Conservation (phyloP, 2,888 invertebrate species). For the Polydrusus tereticollis region DNA sequence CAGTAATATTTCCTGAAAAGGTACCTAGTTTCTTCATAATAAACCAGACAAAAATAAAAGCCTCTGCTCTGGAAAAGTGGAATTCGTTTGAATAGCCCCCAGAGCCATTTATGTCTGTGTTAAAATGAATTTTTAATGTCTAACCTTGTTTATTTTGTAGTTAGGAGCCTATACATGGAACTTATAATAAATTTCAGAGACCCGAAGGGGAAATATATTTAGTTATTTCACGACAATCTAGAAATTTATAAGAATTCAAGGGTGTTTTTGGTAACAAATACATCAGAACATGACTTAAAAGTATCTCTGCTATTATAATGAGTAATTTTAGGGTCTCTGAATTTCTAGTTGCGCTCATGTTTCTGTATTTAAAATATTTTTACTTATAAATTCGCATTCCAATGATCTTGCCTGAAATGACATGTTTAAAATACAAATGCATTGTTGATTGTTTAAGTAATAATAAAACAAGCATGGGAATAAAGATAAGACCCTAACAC, state of each 20-base stretch:
- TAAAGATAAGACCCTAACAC: background rate
- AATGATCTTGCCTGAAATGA: background rate
- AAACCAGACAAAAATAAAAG: background rate
- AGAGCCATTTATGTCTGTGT: conserved; percentile 4
- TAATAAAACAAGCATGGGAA: conserved; percentile 1
- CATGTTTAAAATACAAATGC: background rate
- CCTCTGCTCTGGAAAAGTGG: background rate
- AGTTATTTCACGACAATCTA: background rate
- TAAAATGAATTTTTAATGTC: background rate
- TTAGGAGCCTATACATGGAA: background rate
- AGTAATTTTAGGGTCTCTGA: too few relatives aligned
- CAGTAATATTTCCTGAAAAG: too few relatives aligned
- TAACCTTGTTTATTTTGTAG: conserved; percentile 8
- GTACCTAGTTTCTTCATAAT: too few relatives aligned
- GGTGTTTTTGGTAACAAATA: too few relatives aligned
- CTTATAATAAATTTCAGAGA: background rate
- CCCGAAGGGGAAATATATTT: background rate
- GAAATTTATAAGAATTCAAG: background rate
- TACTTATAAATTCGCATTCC: background rate
- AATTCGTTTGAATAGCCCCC: background rate
- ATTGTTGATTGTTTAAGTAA: background rate
- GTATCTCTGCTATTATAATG: too few relatives aligned
- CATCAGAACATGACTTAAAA: too few relatives aligned
- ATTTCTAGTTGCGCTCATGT: background rate
- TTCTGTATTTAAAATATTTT: background rate